phyloP scores from a whole-genome alignment of 1,140 invertebrate genomes.

The Araneus ventricosus region DNA sequence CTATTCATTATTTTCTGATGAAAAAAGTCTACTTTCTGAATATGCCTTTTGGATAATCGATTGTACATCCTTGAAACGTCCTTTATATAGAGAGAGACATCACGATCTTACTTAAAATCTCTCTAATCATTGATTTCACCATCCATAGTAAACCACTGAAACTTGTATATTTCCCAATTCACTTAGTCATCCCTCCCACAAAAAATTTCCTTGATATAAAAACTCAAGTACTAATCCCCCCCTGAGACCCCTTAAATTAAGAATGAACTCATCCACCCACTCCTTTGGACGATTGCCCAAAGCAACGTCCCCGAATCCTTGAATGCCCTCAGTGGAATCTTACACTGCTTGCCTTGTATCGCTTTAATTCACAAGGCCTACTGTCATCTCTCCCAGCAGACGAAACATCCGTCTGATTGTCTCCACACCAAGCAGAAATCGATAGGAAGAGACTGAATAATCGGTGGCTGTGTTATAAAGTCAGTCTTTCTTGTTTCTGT shows the following conservation, averaged over 20 bases:
- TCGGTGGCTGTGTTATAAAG: background rate
- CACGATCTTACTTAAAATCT: background rate
- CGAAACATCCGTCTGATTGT: conserved; percentile 1
- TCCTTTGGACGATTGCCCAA: conserved; percentile 58
- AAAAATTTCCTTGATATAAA: background rate
- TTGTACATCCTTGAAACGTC: background rate
- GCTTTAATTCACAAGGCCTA: conserved; percentile 44
- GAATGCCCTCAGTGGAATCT: conserved; percentile 48
- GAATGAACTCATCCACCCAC: conserved; percentile 55
- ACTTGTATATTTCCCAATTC: background rate
- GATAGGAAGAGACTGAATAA: background rate
- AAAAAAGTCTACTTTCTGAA: background rate
- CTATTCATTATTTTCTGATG: too few relatives aligned
- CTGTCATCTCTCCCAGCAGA: background rate
- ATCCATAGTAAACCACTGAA: background rate
- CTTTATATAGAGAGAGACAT: background rate
- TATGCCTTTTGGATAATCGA: background rate
- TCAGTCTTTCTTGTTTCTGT: conserved; percentile 5
- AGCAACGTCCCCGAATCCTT: conserved; percentile 15
- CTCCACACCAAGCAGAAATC: background rate
- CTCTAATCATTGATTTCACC: background rate
- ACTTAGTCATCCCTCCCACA: background rate
- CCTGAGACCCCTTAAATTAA: conserved; percentile 20
- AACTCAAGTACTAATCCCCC: background rate
- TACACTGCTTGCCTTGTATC: conserved; percentile 29